Base-by-base conservation (phyloP, 2,888 invertebrate genomes). In the Rhagonycha lutea region DNA sequence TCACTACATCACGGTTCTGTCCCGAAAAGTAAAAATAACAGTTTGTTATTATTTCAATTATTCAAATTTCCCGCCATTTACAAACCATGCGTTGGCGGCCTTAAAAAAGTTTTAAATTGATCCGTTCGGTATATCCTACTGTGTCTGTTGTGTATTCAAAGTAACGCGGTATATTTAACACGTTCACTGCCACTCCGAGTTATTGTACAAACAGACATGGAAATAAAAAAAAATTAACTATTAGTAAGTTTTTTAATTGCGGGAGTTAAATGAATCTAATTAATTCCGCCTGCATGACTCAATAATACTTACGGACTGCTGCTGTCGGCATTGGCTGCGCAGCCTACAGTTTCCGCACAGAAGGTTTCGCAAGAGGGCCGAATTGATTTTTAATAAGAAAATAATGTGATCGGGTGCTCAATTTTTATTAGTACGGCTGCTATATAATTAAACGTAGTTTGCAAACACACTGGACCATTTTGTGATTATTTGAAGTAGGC, bases 101-200 rank as follows among this genome's bases (percentile, higher is more conserved):
- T 14, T 14, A 0, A 67, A 67, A 67, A 11, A 14, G 29, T 67
- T 67, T 67, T 29, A 26, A 67, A 61, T n/a, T 70, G 60, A 47
- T 47, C 47, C 47, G 47, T 47, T 47, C 47, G 47, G 47, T 47
- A 47, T 47, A 47, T 47, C 47, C n/a, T 7, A 78, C 76, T 69
- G 80, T 81, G 82, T 82, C 83, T 84, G 83, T 83, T 81, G 75
- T 83, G 83, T 84, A 84, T 84, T 84, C 81, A 80, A 24, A 79
- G 61, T 78, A 78, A 81, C 82, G 82, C 83, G 84, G 84, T 83
- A 84, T 82, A 86, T 86, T 86, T 86, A 86, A 86, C 83, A 84
- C 82, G 83, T 83, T 82, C 87, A 87, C 87, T 87, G 87, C 87
- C 87, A 86, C 83, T 85, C 83, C 85, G 84, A 81, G 83, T 82